Percentiles rank a stretch among this genome's conserved stretches.
Conservation (phyloP, 2,113 vertebrate genomes). For the Paraplagusia blochii region DNA sequence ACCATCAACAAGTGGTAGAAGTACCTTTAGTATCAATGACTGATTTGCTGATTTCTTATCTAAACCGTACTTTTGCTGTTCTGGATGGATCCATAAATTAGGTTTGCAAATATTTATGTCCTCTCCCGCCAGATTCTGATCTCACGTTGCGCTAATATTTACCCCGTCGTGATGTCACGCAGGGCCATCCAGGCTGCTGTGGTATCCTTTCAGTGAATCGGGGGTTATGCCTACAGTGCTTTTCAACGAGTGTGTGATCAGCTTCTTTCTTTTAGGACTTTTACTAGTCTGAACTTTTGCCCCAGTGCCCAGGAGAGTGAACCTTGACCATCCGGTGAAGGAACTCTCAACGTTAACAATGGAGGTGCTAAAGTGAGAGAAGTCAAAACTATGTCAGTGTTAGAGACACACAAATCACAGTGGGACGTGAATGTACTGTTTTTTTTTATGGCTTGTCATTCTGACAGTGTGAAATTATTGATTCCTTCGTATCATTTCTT, state of each 20-base stretch:
- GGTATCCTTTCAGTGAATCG: slow-evolving; percentile 37
- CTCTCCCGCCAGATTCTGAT: slow-evolving; percentile 21
- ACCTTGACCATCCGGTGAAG: slow-evolving; percentile 51
- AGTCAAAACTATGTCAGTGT: background rate
- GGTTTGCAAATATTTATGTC: slow-evolving; percentile 19
- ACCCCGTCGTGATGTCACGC: slow-evolving; percentile 41
- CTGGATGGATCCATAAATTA: background rate
- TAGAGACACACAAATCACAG: background rate
- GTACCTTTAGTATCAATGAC: background rate
- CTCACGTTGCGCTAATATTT: slow-evolving; percentile 44
- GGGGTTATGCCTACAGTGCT: slow-evolving; percentile 24
- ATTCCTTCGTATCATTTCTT: too few relatives aligned
- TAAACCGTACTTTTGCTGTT: accelerated
- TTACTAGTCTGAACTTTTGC: slow-evolving; percentile 60
- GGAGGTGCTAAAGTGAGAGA: slow-evolving; percentile 7
- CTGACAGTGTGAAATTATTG: too few relatives aligned
- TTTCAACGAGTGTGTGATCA: slow-evolving; percentile 43
- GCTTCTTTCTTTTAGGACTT: slow-evolving; percentile 48
- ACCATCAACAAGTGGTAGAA: background rate
- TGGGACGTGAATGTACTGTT: background rate
- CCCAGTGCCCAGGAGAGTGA: slow-evolving; percentile 46
- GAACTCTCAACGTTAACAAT: slow-evolving; percentile 18
- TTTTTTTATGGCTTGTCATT: too few relatives aligned
- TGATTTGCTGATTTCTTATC: background rate
- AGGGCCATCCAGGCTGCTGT: background rate